Evolutionary conservation across 2,797 vertebrate genomes (phyloP).

Genomic region (Sus cebifrons): DNA sequence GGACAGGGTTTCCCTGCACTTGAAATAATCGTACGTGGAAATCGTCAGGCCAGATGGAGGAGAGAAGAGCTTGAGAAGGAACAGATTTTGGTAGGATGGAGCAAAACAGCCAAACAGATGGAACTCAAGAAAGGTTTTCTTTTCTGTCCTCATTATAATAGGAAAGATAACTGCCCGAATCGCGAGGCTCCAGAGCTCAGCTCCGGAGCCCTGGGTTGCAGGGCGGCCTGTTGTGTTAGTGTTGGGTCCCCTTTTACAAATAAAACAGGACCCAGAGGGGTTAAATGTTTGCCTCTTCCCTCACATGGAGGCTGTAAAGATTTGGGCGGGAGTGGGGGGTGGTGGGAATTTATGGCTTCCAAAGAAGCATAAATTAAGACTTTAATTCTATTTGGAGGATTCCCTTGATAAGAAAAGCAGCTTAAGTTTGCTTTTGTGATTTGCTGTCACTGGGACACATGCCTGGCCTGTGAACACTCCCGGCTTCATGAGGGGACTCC

Average conservation of each 20-base stretch:
- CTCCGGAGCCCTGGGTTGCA: background rate
- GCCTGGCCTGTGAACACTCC: background rate
- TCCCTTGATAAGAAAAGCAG: conserved; percentile 66
- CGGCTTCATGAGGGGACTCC: background rate
- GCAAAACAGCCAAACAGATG: conserved; percentile 70
- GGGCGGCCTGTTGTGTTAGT: background rate
- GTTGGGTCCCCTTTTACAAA: background rate
- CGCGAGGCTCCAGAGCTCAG: background rate
- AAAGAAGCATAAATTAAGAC: conserved; percentile 14
- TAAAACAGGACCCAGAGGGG: background rate
- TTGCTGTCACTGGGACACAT: background rate
- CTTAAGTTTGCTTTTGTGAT: conserved; percentile 65
- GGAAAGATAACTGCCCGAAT: background rate
- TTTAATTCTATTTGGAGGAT: conserved; percentile 51
- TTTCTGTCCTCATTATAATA: conserved; percentile 34
- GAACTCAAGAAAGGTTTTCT: background rate
- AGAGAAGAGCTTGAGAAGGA: conserved; percentile 59
- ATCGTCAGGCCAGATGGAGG: conserved; percentile 53
- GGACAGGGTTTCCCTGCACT: background rate
- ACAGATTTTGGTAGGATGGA: conserved; percentile 54
- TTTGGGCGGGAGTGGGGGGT: rapidly evolving
- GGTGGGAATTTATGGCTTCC: background rate
- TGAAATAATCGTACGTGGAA: conserved; percentile 15
- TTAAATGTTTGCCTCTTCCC: background rate
- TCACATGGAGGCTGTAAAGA: background rate